phyloP scores from a whole-genome alignment of 2,797 vertebrate species.

The Sarcoramphus papa region DNA sequence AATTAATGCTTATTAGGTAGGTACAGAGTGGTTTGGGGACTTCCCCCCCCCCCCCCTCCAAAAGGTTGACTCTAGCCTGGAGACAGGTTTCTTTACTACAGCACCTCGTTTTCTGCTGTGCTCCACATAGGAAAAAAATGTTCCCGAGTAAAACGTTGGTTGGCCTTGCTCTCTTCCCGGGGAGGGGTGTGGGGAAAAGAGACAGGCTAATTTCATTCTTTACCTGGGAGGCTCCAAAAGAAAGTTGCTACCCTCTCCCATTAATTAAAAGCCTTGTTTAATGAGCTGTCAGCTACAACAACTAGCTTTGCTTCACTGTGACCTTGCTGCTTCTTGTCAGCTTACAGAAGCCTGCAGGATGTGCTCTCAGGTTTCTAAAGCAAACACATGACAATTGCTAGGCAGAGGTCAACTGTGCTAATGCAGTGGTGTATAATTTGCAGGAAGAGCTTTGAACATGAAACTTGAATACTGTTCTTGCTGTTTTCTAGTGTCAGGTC shows the following conservation, averaged over 20 bases:
- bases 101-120: neutral
- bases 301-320: neutral
- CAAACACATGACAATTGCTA: neutral
- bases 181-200: too few species aligned
- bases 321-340: neutral
- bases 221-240: neutral
- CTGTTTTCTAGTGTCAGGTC: neutral
- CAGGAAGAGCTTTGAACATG: neutral
- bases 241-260: neutral
- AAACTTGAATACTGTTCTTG: neutral
- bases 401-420: neutral
- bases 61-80: neutral
- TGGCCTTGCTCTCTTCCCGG: neutral
- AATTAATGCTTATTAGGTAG: neutral
- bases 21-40: neutral
- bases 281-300: neutral
- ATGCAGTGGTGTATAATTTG: neutral
- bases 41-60: rapidly evolving
- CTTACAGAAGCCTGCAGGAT: neutral
- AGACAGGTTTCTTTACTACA: neutral
- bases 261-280: constrained; percentile 28
- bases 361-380: neutral
- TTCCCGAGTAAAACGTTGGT: neutral
- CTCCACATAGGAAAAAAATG: neutral
- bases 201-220: neutral